Conservation (phyloP, 2,888 invertebrate genomes). For the Lymantria dispar region DNA sequence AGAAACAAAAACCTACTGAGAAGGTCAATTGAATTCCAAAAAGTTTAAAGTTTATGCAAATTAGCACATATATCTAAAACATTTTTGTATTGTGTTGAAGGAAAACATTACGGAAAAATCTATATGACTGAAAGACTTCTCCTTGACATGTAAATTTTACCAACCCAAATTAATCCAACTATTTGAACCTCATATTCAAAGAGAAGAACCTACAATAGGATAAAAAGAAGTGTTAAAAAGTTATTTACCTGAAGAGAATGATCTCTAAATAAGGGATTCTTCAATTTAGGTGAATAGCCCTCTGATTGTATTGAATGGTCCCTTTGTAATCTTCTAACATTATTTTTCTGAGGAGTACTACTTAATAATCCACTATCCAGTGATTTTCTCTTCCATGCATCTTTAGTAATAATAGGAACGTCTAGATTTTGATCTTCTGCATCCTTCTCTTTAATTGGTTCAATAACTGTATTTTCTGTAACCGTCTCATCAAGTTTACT, state of each 20-base stretch:
- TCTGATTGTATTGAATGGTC: slow-evolving; percentile 77
- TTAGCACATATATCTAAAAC: too few relatives aligned
- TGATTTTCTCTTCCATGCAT: slow-evolving; percentile 65
- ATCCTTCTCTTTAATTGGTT: slow-evolving; percentile 39
- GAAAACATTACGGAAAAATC: too few relatives aligned
- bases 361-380: slow-evolving; percentile 61
- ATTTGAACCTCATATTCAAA: too few relatives aligned
- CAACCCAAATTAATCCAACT: too few relatives aligned
- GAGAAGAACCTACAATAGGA: too few relatives aligned
- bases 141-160: too few relatives aligned
- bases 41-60: too few relatives aligned
- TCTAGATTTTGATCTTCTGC: slow-evolving; percentile 57
- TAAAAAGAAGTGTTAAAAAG: neutral
- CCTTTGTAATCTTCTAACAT: slow-evolving; percentile 60
- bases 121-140: too few relatives aligned
- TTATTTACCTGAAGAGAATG: slow-evolving; percentile 71
- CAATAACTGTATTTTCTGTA: slow-evolving; percentile 63
- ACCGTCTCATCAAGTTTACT: slow-evolving; percentile 62
- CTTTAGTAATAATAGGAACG: slow-evolving; percentile 51
- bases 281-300: slow-evolving; percentile 65
- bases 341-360: slow-evolving; percentile 49
- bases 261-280: slow-evolving; percentile 74
- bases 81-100: too few relatives aligned
- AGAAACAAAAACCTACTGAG: too few relatives aligned
- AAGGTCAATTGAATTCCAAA: too few relatives aligned